phyloP scores from a whole-genome alignment of 2,113 vertebrate species.

The Poeciliopsis retropinna region DNA sequence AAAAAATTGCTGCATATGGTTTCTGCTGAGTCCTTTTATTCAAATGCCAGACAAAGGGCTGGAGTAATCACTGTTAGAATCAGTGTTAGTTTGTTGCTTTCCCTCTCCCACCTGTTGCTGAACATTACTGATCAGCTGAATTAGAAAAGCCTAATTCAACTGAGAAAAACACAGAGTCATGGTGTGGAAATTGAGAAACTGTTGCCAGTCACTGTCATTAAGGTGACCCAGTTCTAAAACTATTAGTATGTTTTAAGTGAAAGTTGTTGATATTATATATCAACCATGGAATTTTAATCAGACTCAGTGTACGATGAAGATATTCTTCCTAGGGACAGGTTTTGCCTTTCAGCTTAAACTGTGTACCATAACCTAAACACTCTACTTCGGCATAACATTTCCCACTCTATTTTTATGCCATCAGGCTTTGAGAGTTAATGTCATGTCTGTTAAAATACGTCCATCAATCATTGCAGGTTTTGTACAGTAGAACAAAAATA shows the following conservation, averaged over 20 bases:
- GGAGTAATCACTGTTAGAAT: not conserved
- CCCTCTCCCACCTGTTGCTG: not conserved
- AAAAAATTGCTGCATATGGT: not conserved
- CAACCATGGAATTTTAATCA: not conserved
- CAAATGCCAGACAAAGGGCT: not conserved
- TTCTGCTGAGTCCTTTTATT: not conserved
- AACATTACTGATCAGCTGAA: not conserved
- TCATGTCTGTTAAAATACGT: conserved; percentile 3
- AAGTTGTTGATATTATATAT: too few species aligned
- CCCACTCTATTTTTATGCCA: not conserved
- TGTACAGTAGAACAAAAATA: not conserved
- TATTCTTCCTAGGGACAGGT: not conserved
- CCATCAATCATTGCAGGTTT: conserved; percentile 1
- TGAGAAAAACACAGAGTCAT: not conserved
- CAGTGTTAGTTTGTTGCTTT: not conserved
- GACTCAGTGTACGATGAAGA: not conserved
- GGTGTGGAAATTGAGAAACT: not conserved
- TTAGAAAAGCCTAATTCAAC: too few species aligned
- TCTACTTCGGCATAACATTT: not conserved
- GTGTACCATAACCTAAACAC: not conserved
- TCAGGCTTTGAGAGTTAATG: not conserved
- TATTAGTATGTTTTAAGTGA: too few species aligned
- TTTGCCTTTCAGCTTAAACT: not conserved
- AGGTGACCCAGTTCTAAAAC: not conserved
- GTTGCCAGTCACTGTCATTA: not conserved